These are phyloP conservation scores for Murina feae DNA, from an alignment of 2,113 vertebrate species.

Conservation along the genomic window DNA sequence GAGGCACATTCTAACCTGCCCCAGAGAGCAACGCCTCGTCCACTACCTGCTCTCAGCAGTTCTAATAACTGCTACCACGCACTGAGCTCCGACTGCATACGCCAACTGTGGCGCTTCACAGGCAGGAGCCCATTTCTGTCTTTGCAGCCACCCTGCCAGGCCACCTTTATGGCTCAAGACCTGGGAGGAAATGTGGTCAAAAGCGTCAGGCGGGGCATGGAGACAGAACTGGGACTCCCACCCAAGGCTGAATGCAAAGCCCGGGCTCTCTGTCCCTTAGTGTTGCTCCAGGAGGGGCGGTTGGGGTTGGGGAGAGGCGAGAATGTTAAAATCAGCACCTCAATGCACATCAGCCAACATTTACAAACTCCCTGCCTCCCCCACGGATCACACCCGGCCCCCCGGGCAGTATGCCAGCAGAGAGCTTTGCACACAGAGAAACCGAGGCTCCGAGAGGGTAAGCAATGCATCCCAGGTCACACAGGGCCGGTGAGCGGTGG, in stretches of 20 bases:
- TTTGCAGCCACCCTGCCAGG: not conserved
- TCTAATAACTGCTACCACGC: rapidly evolving
- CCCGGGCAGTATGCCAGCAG: not conserved
- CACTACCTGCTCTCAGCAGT: not conserved
- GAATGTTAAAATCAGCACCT: not conserved
- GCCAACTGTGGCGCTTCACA: rapidly evolving
- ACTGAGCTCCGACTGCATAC: rapidly evolving
- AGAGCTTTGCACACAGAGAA: not conserved
- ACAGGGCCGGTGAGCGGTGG: rapidly evolving
- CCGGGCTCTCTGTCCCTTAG: too few species aligned
- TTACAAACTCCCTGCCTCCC: not conserved
- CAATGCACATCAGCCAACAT: rapidly evolving
- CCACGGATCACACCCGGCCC: not conserved
- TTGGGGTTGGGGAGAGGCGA: rapidly evolving
- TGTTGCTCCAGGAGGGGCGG: not conserved
- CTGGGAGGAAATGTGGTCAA: not conserved
- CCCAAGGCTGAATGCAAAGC: not conserved
- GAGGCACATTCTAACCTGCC: conserved; percentile 22
- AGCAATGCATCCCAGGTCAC: not conserved
- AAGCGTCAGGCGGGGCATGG: too few species aligned
- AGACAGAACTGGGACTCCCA: not conserved
- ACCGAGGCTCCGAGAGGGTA: not conserved
- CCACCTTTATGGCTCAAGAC: not conserved
- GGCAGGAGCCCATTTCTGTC: too few species aligned
- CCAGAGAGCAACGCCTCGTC: rapidly evolving